Evolutionary conservation across 2,888 invertebrate species (phyloP), one percentile per base, ranked within the genome.

Genomic region (Drosophila formosana): DNA sequence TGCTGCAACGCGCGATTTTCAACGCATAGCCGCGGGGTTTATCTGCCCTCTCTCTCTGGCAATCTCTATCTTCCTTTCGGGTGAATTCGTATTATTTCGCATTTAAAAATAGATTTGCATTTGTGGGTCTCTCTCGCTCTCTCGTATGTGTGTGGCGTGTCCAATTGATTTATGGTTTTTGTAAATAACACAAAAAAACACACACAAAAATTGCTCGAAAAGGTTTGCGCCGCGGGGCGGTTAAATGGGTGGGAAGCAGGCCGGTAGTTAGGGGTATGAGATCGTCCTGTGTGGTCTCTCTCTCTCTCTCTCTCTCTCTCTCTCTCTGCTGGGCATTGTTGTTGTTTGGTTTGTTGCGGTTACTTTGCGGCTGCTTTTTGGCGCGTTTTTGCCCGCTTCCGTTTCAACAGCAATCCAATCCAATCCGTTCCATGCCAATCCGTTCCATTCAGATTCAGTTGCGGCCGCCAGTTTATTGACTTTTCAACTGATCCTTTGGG

Each of bases 61-160:
- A 63, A 64, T 49, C 61, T 73, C 62, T 66, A 58, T 63, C 62
- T 57, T 61, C 18, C 55, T 64, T 66, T 82, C 68, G 80, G 61
- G 49, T 75, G 70, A 71, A 66, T 79, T 73, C 87, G 80, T 90
- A 91, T 91, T 91, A 91, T 91, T 91, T 91, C 83, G 91, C 91
- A 91, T 91, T 91, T 92, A 92, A 92, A 92, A 90, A 90, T 90
- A 91, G 91, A 91, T 91, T 91, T 91, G 89, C 90, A 90, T 91
- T 86, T 75, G 80, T 67, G 37, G 70, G 39, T 87, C 62, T 62
- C 65, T 51, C 23, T 55, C 11, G 49, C 11, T 62, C 6, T 23
- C 13, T 45, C 3, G 49, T 25, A 53, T 79, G 71, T 81, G 83
- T 90, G 81, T 76, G 90, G 90, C 90, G 90, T 91, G 90, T 89